phyloP scores from a whole-genome alignment of 2,113 vertebrate genomes.

The Cinclus mexicanus region DNA sequence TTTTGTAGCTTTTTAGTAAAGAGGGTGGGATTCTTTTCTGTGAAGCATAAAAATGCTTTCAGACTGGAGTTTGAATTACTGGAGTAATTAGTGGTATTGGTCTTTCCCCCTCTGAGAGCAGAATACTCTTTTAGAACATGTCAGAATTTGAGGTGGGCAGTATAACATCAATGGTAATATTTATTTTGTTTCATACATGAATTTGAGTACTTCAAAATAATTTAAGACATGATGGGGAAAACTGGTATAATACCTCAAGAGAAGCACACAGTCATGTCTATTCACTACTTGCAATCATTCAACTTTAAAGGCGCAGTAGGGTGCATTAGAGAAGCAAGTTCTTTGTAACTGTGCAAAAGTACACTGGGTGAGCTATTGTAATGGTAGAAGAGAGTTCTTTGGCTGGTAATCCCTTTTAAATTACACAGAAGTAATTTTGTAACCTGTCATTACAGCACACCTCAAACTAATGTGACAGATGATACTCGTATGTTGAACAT shows the following conservation, averaged over 20 bases:
- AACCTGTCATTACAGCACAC: slow-evolving; percentile 65
- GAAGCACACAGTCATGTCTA: background rate
- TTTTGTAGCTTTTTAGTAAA: slow-evolving; percentile 31
- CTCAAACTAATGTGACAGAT: slow-evolving; percentile 16
- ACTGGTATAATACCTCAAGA: background rate
- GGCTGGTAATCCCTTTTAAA: background rate
- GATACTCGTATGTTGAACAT: background rate
- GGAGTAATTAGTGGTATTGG: background rate
- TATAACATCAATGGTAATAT: background rate
- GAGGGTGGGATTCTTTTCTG: background rate
- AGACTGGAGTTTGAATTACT: background rate
- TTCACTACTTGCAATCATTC: background rate
- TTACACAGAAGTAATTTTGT: background rate
- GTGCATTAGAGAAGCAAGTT: background rate
- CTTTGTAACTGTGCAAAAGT: background rate
- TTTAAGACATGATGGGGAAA: background rate
- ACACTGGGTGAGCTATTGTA: background rate
- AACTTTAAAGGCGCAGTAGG: background rate
- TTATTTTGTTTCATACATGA: background rate
- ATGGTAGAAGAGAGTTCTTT: background rate
- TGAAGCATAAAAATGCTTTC: background rate
- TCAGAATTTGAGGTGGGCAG: background rate
- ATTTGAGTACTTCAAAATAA: slow-evolving; percentile 2
- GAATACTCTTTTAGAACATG: background rate
- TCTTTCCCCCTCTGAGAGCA: background rate